Conservation (phyloP, 2,888 invertebrate genomes). For the Aspidiotus destructor region DNA sequence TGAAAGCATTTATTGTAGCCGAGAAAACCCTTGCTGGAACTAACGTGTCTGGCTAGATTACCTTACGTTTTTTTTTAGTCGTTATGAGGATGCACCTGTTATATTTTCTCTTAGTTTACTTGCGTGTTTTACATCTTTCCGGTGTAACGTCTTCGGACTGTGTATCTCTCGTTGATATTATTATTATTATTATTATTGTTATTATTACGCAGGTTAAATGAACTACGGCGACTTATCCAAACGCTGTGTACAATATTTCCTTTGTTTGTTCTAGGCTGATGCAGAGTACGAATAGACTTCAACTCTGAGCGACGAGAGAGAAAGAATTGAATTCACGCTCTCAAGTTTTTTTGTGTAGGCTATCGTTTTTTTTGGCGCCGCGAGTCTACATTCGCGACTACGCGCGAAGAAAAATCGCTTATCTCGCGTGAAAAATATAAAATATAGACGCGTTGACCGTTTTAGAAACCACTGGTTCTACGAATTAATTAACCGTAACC, state of each 20-base stretch:
- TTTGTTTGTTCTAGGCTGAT: too few species aligned
- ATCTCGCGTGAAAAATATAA: background rate
- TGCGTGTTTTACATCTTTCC: constrained; percentile 17
- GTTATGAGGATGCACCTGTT: constrained; percentile 31
- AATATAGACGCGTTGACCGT: background rate
- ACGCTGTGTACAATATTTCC: too few species aligned
- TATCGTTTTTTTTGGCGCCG: too few species aligned
- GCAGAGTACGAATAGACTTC: too few species aligned
- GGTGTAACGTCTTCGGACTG: constrained; percentile 22
- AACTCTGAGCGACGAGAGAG: too few species aligned
- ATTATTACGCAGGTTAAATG: constrained; percentile 1
- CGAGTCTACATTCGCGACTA: background rate
- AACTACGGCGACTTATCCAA: background rate
- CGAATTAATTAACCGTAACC: constrained; percentile 18
- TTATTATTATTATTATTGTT: constrained; percentile 16
- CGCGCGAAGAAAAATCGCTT: background rate
- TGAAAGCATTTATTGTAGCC: constrained; percentile 15
- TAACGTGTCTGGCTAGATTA: constrained; percentile 27
- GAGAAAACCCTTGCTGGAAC: constrained; percentile 23
- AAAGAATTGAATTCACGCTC: too few species aligned
- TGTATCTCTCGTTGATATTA: constrained; percentile 16
- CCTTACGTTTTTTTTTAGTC: constrained; percentile 7
- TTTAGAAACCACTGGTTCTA: constrained; percentile 13
- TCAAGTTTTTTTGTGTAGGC: too few species aligned
- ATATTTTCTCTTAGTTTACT: constrained; percentile 8